These are phyloP conservation scores for Octonoba sinensis DNA, from an alignment of 2,888 invertebrate species.

Conservation along the genomic window DNA sequence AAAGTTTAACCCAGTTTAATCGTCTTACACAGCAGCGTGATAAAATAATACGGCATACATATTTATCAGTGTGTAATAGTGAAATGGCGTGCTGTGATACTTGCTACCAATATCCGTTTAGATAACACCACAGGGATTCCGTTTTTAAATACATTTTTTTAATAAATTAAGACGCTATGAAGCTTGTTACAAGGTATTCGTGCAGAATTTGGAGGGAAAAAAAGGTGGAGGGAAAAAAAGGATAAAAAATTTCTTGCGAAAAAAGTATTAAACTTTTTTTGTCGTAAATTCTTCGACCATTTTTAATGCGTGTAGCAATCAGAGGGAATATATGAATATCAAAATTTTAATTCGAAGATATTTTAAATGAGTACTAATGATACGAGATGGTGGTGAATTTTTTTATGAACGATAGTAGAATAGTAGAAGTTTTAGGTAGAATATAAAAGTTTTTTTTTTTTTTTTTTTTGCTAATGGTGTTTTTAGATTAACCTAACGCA, in stretches of 20 bases:
- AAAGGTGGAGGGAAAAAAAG: constrained; percentile 31
- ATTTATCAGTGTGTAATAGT: constrained; percentile 59
- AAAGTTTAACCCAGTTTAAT: constrained; percentile 17
- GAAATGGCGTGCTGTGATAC: constrained; percentile 35
- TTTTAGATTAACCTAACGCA: too few species aligned
- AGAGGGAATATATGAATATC: constrained; percentile 59
- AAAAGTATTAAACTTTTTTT: constrained; percentile 6
- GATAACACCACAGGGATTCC: constrained; percentile 30
- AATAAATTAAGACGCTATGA: constrained; percentile 34
- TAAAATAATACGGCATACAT: constrained; percentile 53
- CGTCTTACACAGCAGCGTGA: constrained; percentile 21
- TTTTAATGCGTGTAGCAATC: constrained; percentile 56
- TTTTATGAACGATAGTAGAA: constrained; percentile 4
- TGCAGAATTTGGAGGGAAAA: background rate
- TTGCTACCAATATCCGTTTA: constrained; percentile 53
- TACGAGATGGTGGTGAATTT: constrained; percentile 17
- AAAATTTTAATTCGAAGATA: constrained; percentile 57
- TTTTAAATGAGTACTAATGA: constrained; percentile 61
- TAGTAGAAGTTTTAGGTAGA: background rate
- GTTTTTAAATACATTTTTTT: constrained; percentile 16
- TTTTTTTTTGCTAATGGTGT: too few species aligned
- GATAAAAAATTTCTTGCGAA: constrained; percentile 1
- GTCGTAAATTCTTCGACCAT: constrained; percentile 21
- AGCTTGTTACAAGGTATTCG: background rate
- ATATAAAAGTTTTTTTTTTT: background rate